Evolutionary conservation across 2,113 vertebrate species (phyloP), one percentile per base, ranked within the genome.

Genomic region (Periophthalmus modestus): DNA sequence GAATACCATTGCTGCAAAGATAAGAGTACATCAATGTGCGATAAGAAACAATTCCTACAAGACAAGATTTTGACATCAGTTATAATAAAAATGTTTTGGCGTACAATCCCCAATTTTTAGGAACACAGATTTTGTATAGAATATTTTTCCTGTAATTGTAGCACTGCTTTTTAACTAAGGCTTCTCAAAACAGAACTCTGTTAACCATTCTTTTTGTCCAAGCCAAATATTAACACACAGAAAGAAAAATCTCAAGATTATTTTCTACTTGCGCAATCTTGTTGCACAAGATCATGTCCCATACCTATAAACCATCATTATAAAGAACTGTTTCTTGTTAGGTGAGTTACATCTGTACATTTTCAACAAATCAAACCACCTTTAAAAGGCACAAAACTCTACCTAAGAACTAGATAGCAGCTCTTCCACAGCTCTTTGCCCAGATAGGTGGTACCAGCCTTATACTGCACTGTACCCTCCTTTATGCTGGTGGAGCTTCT

Each of bases 381-480:
- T 15, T 1, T 16, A 2, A 18, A 18, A 18, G 7, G 5, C 15
- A 16, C 2, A 34, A 5, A 71, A 12, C 19, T n/a, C 0, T 88
- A 98, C 98, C 97, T 97, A 89, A 99, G 97, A 28, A 98, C 94
- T 63, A 99, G 93, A 1, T 97, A 98, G 92, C 97, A 99, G 73
- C 91, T 87, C 89, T 96, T 98, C 98, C 98, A 99, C 75, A 94
- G 92, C 82, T 99, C 97, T 84, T 96, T 97, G 79, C 97, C 97
- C 92, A 99, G 91, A 90, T 98, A 98, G 36, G 95, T 95, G 66
- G 93, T 96, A 33, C 96, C 95, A 0, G 95, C 94, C 75, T 94
- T 95, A 92, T 96, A 99, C 71, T 94, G 91, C 69, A 99, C 83
- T 68, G 91, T 2, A n/a, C 97, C 98, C 0, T 99, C 98, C 83